Evolutionary conservation across 2,888 invertebrate genomes (phyloP).

Genomic region (Thecocarcelia acutangulata): DNA sequence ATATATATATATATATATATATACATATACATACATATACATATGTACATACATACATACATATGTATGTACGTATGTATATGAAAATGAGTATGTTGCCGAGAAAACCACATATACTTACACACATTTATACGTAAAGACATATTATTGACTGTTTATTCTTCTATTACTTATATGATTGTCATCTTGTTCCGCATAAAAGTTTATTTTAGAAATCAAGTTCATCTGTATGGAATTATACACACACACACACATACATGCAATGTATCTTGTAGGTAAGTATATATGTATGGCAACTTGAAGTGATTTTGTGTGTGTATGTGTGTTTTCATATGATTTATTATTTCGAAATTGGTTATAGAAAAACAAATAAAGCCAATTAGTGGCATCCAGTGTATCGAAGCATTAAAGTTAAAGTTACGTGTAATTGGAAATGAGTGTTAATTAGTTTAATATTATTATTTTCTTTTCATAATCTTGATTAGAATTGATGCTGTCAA

Average conservation of each 20-base stretch:
- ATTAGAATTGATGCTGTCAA: not conserved
- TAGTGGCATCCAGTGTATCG: constrained; percentile 17
- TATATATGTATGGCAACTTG: constrained; percentile 28
- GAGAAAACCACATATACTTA: too few relatives aligned
- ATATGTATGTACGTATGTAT: not conserved
- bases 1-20: too few relatives aligned
- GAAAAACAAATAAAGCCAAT: constrained; percentile 35
- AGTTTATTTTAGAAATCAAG: not conserved
- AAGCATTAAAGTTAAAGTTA: constrained; percentile 29
- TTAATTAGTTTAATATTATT: constrained; percentile 19
- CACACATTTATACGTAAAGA: too few relatives aligned
- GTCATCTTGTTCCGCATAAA: too few relatives aligned
- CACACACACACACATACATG: too few relatives aligned
- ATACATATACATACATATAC: too few relatives aligned
- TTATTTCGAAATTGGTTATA: constrained; percentile 16
- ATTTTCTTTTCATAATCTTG: not conserved
- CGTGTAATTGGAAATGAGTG: not conserved
- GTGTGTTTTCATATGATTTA: constrained; percentile 9
- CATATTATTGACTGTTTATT: too few relatives aligned
- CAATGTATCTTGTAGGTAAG: constrained; percentile 42
- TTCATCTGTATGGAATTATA: constrained; percentile 9
- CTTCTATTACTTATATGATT: too few relatives aligned
- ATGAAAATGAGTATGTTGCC: too few relatives aligned
- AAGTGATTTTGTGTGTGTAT: constrained; percentile 6
- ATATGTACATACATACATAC: not conserved